These are phyloP conservation scores for Zosterops hypoxanthus DNA, from an alignment of 2,113 vertebrate genomes.

Conservation along the genomic window DNA sequence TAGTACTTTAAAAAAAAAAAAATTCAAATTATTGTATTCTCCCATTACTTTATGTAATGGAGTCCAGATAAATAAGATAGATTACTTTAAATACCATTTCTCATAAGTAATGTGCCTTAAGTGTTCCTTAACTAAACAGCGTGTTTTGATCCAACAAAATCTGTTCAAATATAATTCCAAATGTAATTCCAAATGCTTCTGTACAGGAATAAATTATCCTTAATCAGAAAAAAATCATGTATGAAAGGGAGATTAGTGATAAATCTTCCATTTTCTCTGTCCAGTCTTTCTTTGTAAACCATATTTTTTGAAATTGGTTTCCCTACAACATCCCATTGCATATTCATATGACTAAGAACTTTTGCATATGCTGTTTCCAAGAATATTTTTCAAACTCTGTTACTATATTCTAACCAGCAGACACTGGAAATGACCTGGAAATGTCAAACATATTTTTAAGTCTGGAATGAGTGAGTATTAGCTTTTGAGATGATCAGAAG, in stretches of 20 bases:
- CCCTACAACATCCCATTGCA: neutral
- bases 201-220: neutral
- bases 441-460: conserved; percentile 6
- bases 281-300: neutral
- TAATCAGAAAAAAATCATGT: neutral
- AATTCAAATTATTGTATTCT: neutral
- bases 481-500: neutral
- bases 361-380: neutral
- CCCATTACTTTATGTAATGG: neutral
- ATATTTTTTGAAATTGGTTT: neutral
- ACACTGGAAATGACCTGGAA: neutral
- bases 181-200: neutral
- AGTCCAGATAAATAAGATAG: neutral
- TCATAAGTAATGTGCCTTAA: neutral
- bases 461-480: neutral
- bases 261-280: neutral
- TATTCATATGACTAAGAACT: neutral
- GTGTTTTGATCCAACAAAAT: neutral
- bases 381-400: neutral
- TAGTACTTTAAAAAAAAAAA: too few species aligned
- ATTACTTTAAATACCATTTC: neutral
- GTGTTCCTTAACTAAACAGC: neutral
- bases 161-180: neutral
- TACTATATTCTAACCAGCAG: neutral
- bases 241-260: neutral